Evolutionary conservation across 1,140 invertebrate genomes (phyloP), one percentile per base, ranked within the genome.

Genomic region (Ostrea edulis): DNA sequence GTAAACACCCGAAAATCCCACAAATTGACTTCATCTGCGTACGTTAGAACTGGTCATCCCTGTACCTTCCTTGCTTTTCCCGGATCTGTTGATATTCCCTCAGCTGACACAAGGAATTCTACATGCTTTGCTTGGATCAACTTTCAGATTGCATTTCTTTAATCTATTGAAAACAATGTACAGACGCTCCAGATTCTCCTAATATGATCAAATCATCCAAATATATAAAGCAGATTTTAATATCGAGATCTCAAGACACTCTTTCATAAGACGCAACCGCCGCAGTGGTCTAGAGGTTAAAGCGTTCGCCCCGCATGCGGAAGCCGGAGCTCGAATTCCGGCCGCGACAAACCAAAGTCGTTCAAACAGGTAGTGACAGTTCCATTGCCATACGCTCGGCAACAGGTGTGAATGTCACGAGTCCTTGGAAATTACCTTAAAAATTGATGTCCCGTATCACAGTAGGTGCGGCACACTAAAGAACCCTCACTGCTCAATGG

Each of bases 11-110:
- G 35, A 1, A 44, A 44, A 44, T 44, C 35, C 92, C 17, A 94
- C 54, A 85, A 95, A 95, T 17, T 84, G 25, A 95, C 65, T n/a
- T 93, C 85, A 35, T 91, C 91, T 0, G 91, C 29, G 44, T 89
- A 92, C 14, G 2, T 89, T 22, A 94, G 93, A 7, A 82, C 85
- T 25, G 92, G 93, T 88, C 90, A 93, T 12, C 92, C 81, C n/a
- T 58, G 68, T 14, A 95, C 86, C 12, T 90, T 89, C 35, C 90
- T 82, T n/a, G 90, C 87, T 85, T 95, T 95, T 0, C 90, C 87
- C 7, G 89, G 91, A 86, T 93, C 90, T 17, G 91, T 68, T 20
- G 84, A 81, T 55, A 92, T 88, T 12, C 91, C 93, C 11, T 93
- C 82, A 11, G 20, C 55, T 22, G 22, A 87, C 55, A 89, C 77